Base-by-base conservation (phyloP, 2,797 vertebrate genomes). In the Synaphobranchus kaupii region DNA sequence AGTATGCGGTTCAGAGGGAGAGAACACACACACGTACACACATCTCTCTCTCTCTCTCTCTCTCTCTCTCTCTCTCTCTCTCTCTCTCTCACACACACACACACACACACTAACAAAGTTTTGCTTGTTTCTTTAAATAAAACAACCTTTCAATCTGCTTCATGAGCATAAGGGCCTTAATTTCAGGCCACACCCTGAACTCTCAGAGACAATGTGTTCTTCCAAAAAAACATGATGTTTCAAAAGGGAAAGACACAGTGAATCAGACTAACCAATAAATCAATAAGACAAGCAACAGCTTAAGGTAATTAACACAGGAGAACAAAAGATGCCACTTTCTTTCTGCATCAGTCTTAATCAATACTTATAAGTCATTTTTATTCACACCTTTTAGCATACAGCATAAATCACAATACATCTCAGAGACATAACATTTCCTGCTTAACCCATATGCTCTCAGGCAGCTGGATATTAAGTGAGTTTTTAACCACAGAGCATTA, bases 251-350 rank as follows among this genome's bases (percentile, higher is more conserved):
- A 48, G 47, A 50, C 78, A n/a, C 78, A n/a, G 78, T 50, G 50
- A 50, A 81, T 81, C 78, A 81, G 78, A 50, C 22, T 50, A 25
- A n/a, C 47, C 44, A 50, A 81, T 81, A 81, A n/a, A 81, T 81
- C 78, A 81, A 81, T 81, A 50, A 10, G 22, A 5, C 6, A n/a
- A 12, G 2, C 3, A 44, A 81, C 78, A 81, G 78, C 78, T 15
- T 47, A 9, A 48, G 47, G 7, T 10, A 22, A 47, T 25, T n/a
- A 50, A 12, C 78, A 81, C 44, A 50, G 0, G 8, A 12, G 78
- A n/a, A 81, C 78, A 81, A 0, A n/a, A 50, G 44, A 48, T 81
- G 78, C 47, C 44, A 50, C 47, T 50, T 81, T 17, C 47, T 50
- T 15, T 47, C 78, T 12, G 47, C 4, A 22, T 48, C 73, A 71